Base-by-base conservation (phyloP, 2,797 vertebrate species). In the Poecile montanus region DNA sequence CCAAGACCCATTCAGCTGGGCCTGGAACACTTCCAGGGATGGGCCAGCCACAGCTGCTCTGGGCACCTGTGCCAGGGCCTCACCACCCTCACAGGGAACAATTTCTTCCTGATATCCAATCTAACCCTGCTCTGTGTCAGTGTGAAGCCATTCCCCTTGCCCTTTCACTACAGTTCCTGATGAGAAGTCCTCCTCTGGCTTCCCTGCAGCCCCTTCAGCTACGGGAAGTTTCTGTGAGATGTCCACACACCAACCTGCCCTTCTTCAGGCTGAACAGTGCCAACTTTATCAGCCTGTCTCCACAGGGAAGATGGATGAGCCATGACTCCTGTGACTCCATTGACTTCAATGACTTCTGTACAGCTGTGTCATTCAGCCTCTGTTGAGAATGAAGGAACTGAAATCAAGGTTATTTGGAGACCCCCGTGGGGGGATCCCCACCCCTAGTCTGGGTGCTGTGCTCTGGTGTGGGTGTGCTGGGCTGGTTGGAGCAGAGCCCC, bases 361-460 rank as follows among this genome's bases (percentile, higher is more conserved):
- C 21, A 63, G 17, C 9, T 10, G 12, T 16, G 23, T 36, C 20
- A 32, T 36, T 23, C 65, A 48, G 45, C 20, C 8, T 23, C 66
- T 50, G 14, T 10, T 9, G 23, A 30, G 36, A 74, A 36, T 45
- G 54, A 77, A 80, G 29, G 53, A 72, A 60, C 5, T 6, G 6
- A 54, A 81, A 25, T 6, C 10, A 13, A 34, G 23, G 18, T 65
- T 30, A 27, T 32, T 36, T 11, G 0, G 23, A 75, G 81, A 71
- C 27, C 8, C 14, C 54, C 32, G 10, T 6, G 9, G 36, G 50
- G 13, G 7, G 21, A 18, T 53, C 29, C 13, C 11, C 36, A 42
- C 6, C 16, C 30, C 0, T 0, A 38, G 32, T 23, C 9, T 12
- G 3, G n/a, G 53, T 2, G 4, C 53, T 10, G 9, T 29, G 25